Base-by-base conservation (phyloP, 2,113 vertebrate genomes). In the Megaleporinus macrocephalus region DNA sequence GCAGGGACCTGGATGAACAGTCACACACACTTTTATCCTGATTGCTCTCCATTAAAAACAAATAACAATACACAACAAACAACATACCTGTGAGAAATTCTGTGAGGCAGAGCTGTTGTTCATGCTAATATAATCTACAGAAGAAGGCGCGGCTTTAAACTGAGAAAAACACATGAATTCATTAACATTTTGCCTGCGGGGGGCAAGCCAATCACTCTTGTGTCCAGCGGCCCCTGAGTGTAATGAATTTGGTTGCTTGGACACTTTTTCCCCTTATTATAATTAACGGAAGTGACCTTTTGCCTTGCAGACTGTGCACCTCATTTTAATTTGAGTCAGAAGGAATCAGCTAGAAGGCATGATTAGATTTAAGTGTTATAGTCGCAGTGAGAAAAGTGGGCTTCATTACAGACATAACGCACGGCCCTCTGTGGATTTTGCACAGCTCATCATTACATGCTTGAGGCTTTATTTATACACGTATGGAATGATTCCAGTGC, bases 171-270 rank as follows among this genome's bases (percentile, higher is more conserved):
- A 26, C 22, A 24, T 65, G 59, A 66, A 74, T 53, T 65, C 27
- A 41, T 81, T 66, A 81, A 73, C 61, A 74, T 74, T 80, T 72
- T 9, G 51, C 7, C 63, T 6, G 9, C 3, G 15, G 24, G 65
- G 15, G 5, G 4, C 5, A 11, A 61, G 36, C 61, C 55, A 5
- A 33, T 27, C 41, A 3, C 63, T 30, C 16, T 15, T 55, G 68
- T 49, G 24, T 70, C 27, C 78, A n/a, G 6, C 41, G 65, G 65
- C n/a, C 57, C 2, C 24, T 61, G n/a, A 26, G 22, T 41, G 65
- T 4, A 36, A 33, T 63, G 20, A 55, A 55, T 55, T 55, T 55
- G 53, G 53, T 2, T 18, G 24, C n/a, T 55, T 16, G 47, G n/a
- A 63, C 20, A 36, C 79, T 62, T 80, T 49, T 13, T 57, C 22